Evolutionary conservation across 1,140 invertebrate genomes (phyloP).

Genomic region (Hesperophylax magnus): DNA sequence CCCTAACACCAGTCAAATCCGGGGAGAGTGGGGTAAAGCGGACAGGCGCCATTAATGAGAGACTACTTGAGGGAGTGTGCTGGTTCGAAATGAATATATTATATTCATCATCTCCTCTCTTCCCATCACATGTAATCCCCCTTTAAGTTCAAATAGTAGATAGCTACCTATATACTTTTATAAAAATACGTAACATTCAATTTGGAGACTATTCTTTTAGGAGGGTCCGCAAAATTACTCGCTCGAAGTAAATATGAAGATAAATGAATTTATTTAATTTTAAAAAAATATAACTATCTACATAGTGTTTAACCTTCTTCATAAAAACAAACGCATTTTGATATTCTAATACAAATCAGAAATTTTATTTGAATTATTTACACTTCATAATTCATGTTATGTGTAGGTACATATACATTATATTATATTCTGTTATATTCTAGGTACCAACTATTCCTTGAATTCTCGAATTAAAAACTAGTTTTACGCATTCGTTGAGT

Average conservation of each 20-base stretch:
- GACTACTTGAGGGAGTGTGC: slow-evolving; percentile 47
- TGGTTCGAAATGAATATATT: slow-evolving; percentile 28
- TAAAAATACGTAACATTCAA: slow-evolving; percentile 44
- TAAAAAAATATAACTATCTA: too few relatives aligned
- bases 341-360: too few relatives aligned
- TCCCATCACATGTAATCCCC: background rate
- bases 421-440: too few relatives aligned
- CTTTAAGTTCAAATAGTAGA: background rate
- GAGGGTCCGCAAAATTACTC: background rate
- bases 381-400: too few relatives aligned
- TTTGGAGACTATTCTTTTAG: slow-evolving; percentile 42
- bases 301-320: too few relatives aligned
- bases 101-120: background rate
- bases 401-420: too few relatives aligned
- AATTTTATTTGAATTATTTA: too few relatives aligned
- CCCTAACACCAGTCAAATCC: background rate
- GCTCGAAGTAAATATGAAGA: background rate
- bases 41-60: slow-evolving; percentile 44
- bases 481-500: too few relatives aligned
- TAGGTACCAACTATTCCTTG: too few relatives aligned
- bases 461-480: too few relatives aligned
- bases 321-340: too few relatives aligned
- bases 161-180: background rate
- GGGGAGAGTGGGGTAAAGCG: background rate
- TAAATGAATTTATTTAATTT: too few relatives aligned